A percentile compares a stretch with the other conserved stretches of the same genome.
Conservation (phyloP, 2,113 vertebrate genomes). For the Dinomys branickii region DNA sequence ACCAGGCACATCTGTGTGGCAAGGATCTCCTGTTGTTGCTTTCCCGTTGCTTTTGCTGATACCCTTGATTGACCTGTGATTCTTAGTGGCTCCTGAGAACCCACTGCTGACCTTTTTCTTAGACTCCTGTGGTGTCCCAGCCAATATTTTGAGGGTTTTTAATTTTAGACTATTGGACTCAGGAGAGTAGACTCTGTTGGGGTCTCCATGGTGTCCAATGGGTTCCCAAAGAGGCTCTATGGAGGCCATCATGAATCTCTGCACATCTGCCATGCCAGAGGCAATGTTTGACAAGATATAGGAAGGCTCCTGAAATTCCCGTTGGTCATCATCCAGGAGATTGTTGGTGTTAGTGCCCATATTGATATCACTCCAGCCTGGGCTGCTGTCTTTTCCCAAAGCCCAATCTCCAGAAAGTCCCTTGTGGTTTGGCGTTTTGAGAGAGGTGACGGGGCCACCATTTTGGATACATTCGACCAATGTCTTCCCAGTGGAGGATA, state of each 20-base stretch:
- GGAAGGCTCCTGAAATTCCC: constrained; percentile 98
- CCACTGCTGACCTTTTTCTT: constrained; percentile 93
- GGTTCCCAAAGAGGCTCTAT: constrained; percentile 98
- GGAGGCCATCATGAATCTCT: constrained; percentile 99
- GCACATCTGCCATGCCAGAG: constrained; percentile 99
- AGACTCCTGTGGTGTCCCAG: constrained; percentile 94
- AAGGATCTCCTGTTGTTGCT: constrained; percentile 89
- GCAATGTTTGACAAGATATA: constrained; percentile 99
- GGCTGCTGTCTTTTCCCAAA: constrained; percentile 85
- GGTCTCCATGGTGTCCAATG: constrained; percentile 86
- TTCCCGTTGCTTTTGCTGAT: constrained; percentile 93
- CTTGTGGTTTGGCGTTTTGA: constrained; percentile 84
- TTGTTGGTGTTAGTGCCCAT: constrained; percentile 84
- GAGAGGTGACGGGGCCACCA: constrained; percentile 65
- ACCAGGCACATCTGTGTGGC: constrained; percentile 89
- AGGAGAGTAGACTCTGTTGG: constrained; percentile 93
- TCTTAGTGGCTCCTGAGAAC: constrained; percentile 89
- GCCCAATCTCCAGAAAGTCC: constrained; percentile 91
- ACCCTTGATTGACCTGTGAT: constrained; percentile 93
- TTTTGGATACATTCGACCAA: constrained; percentile 82
- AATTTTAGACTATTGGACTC: constrained; percentile 98
- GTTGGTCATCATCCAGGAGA: constrained; percentile 95
- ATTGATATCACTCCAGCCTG: constrained; percentile 90
- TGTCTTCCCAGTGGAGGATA: constrained; percentile 79
- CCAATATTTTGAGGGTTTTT: constrained; percentile 99